Percentiles rank a stretch among this genome's conserved stretches.
These are phyloP conservation scores for Strix aluco DNA, from an alignment of 2,113 vertebrate genomes.

Conservation along the genomic window DNA sequence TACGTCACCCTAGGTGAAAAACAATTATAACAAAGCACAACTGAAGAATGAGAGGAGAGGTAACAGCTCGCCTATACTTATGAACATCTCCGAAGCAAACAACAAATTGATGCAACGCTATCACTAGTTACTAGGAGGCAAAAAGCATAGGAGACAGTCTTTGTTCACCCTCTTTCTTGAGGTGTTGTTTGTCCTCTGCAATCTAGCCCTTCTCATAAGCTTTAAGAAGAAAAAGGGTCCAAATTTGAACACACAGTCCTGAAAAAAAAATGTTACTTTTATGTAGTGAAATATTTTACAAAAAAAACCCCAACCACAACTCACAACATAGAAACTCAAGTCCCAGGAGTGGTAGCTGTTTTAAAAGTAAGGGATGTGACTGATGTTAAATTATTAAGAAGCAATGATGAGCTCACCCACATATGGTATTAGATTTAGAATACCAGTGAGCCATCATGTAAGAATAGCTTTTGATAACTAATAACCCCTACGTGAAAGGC, in stretches of 20 bases:
- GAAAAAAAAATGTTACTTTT: background rate
- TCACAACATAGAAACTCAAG: background rate
- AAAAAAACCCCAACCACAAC: background rate
- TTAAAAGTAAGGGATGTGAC: background rate
- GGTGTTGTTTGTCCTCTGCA: background rate
- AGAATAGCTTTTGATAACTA: conserved; percentile 60
- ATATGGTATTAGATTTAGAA: background rate
- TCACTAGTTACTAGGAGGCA: background rate
- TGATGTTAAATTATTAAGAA: background rate
- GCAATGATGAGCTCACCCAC: background rate
- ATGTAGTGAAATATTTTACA: background rate
- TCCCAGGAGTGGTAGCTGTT: background rate
- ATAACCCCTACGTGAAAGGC: conserved; percentile 15
- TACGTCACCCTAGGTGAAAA: background rate
- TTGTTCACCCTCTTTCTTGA: background rate
- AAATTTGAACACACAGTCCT: background rate
- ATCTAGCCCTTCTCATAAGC: background rate
- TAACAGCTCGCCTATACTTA: background rate
- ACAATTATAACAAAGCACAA: background rate
- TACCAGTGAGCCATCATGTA: conserved; percentile 6
- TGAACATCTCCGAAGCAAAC: background rate
- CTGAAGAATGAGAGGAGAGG: background rate
- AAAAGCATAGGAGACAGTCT: background rate
- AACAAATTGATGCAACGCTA: background rate
- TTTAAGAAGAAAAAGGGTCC: background rate